These are phyloP conservation scores for Halichoerus grypus DNA, from an alignment of 2,113 vertebrate species.

Conservation along the genomic window DNA sequence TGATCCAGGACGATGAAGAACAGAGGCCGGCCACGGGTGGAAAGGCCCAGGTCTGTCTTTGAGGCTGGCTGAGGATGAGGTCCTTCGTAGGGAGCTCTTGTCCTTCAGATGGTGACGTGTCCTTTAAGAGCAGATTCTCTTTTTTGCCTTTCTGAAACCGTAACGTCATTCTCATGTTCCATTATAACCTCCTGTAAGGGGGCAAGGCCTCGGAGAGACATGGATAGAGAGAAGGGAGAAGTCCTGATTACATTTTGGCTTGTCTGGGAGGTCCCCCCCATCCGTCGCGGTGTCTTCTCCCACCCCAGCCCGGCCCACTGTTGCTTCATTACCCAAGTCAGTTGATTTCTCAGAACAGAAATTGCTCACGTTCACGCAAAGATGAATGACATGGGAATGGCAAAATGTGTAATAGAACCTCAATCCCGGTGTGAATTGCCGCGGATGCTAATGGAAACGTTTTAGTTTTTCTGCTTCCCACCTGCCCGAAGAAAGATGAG, in stretches of 20 bases:
- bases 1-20: neutral
- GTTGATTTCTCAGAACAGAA: neutral
- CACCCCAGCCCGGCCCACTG: fast-evolving
- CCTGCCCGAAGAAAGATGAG: neutral
- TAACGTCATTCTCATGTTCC: neutral
- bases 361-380: neutral
- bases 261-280: neutral
- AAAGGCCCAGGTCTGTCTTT: neutral
- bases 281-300: neutral
- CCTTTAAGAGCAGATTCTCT: neutral
- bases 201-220: neutral
- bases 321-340: neutral
- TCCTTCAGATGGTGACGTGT: neutral
- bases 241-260: neutral
- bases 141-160: neutral
- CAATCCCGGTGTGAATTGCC: neutral
- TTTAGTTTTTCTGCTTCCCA: neutral
- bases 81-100: neutral
- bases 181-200: neutral
- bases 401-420: neutral
- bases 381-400: neutral
- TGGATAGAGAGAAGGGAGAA: neutral
- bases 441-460: fast-evolving
- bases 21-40: neutral
- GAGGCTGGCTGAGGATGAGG: neutral